Evolutionary conservation across 2,888 invertebrate species (phyloP).

Genomic region (Sphecodes monilicornis): DNA sequence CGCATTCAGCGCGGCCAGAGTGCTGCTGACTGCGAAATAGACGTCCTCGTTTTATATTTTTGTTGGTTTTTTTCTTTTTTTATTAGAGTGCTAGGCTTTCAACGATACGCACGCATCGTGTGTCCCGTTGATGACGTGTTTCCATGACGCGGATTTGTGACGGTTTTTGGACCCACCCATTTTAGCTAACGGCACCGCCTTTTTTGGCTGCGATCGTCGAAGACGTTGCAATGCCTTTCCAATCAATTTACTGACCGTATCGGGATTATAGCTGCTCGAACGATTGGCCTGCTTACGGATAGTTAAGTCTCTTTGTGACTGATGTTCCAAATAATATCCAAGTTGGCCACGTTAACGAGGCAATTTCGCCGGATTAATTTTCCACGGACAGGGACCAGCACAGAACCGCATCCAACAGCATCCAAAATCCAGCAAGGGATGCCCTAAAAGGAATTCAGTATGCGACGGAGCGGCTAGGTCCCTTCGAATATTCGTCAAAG

Average conservation of each 20-base stretch:
- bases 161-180: neutral
- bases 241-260: constrained; percentile 21
- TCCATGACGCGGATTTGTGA: neutral
- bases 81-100: neutral
- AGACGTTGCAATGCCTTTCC: neutral
- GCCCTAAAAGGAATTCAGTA: neutral
- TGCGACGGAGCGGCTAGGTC: neutral
- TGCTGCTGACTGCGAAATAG: neutral
- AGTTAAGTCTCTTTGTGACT: constrained; percentile 14
- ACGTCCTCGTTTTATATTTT: neutral
- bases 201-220: neutral
- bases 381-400: neutral
- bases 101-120: neutral
- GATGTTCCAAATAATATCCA: constrained; percentile 21
- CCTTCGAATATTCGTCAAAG: constrained; percentile 47
- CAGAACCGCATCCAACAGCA: neutral
- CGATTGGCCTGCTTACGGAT: neutral
- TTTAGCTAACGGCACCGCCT: neutral
- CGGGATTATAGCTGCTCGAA: constrained; percentile 9
- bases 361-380: constrained; percentile 22
- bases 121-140: neutral
- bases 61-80: neutral
- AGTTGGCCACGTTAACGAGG: constrained; percentile 1
- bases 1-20: neutral
- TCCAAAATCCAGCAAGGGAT: neutral